Evolutionary conservation across 2,888 invertebrate genomes (phyloP), one percentile per base, ranked within the genome.

Genomic region (Halictus ligatus): DNA sequence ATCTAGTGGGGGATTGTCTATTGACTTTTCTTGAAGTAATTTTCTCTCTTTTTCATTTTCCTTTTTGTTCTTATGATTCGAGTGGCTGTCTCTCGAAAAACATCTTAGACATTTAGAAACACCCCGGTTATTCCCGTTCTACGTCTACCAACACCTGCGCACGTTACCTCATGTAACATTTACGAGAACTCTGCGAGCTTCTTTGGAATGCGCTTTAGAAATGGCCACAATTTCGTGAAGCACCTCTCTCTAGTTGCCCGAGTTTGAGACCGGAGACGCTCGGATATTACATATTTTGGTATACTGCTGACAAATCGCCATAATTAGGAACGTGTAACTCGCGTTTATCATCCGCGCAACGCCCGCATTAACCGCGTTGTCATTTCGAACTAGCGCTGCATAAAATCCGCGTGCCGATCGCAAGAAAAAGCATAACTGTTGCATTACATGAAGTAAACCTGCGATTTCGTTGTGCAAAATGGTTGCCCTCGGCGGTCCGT

Each of bases 151-250:
- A 21, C 54, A 43, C 58, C 21, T 21, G 21, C 50, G 29, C 29
- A 50, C 12, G 48, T 29, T n/a, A 15, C 46, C 18, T 48, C 21
- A 15, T 25, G 8, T 25, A 72, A 72, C 72, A 46, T 73, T 25
- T 48, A 73, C 18, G 48, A 48, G 73, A 29, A 73, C 10, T 48
- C 25, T 43, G 48, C 29, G 10, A 29, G 29, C 18, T 50, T 73
- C 73, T 50, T 43, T 50, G 48, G 73, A 73, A 73, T 73, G 73
- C 73, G 21, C 21, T 29, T 73, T 73, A 50, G 73, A 29, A 73
- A 48, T 73, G 48, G 48, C 50, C 50, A 48, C 48, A 73, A 48
- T 48, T 29, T 50, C 73, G 21, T 50, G 18, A 50, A 50, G 48
- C 25, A 29, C 21, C 29, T 29, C 15, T 35, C 6, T 29, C 18